Conservation (phyloP, 2,113 vertebrate species). For the Dicaeum eximium region DNA sequence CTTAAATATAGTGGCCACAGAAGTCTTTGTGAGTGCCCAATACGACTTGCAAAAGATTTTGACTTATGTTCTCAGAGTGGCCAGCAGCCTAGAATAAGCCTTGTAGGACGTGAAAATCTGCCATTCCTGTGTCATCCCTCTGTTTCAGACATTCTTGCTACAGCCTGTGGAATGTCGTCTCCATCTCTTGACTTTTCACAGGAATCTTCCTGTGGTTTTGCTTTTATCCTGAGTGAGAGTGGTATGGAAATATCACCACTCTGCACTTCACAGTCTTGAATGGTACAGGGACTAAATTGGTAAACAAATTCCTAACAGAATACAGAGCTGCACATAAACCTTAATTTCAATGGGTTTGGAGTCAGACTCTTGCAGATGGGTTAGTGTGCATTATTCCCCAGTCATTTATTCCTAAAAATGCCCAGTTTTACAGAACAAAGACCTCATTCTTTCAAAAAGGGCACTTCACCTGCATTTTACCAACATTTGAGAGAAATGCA, state of each 20-base stretch:
- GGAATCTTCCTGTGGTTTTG: not conserved
- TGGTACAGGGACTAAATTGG: not conserved
- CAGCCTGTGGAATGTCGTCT: not conserved
- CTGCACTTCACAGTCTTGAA: not conserved
- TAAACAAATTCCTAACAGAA: not conserved
- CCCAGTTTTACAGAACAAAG: not conserved
- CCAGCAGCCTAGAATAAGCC: not conserved
- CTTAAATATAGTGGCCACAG: not conserved
- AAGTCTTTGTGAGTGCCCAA: not conserved
- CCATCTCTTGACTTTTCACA: not conserved
- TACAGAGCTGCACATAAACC: not conserved
- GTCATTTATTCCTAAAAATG: not conserved
- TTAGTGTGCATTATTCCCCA: not conserved
- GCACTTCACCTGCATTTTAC: not conserved
- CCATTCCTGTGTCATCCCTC: not conserved
- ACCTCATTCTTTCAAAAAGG: slow-evolving; percentile 2
- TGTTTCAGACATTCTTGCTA: not conserved
- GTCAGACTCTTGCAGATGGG: not conserved
- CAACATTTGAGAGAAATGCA: not conserved
- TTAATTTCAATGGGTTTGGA: not conserved
- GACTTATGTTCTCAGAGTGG: not conserved
- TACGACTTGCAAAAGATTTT: not conserved
- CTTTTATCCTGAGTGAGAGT: not conserved
- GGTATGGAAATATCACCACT: not conserved
- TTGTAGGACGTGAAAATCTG: not conserved